Evolutionary conservation across 2,888 invertebrate species (phyloP).

Genomic region (Habrosyne pyritoides): DNA sequence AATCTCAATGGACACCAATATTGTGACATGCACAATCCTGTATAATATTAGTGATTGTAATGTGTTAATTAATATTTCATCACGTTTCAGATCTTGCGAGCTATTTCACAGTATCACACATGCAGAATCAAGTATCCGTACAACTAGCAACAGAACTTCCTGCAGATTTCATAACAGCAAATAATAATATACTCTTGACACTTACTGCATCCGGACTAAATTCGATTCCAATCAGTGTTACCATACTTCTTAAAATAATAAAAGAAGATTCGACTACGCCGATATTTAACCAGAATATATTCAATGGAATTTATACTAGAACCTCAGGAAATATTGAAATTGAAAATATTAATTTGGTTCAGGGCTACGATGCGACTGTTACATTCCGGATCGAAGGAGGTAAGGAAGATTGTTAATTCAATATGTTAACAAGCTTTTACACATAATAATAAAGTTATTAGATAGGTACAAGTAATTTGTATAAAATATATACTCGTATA

Average conservation of each 20-base stretch:
- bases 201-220: conserved; percentile 56
- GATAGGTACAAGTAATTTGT: too few species aligned
- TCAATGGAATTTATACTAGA: conserved; percentile 45
- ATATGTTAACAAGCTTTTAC: too few species aligned
- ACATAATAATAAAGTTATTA: too few species aligned
- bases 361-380: conserved; percentile 57
- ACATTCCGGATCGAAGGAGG: conserved; percentile 60
- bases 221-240: conserved; percentile 51
- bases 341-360: conserved; percentile 48
- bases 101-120: conserved; percentile 41
- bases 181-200: conserved; percentile 54
- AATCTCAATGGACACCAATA: too few species aligned
- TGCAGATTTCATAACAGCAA: conserved; percentile 48
- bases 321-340: conserved; percentile 37
- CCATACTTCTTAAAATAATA: conserved; percentile 60
- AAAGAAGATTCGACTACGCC: conserved; percentile 60
- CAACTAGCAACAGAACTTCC: conserved; percentile 39
- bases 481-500: too few species aligned
- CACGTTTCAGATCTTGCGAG: conserved; percentile 47
- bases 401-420: conserved; percentile 31
- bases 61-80: not conserved
- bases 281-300: conserved; percentile 55
- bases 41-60: not conserved
- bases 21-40: not conserved
- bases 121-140: conserved; percentile 44